phyloP scores from a whole-genome alignment of 2,113 vertebrate species.

The Crotalus helleri region DNA sequence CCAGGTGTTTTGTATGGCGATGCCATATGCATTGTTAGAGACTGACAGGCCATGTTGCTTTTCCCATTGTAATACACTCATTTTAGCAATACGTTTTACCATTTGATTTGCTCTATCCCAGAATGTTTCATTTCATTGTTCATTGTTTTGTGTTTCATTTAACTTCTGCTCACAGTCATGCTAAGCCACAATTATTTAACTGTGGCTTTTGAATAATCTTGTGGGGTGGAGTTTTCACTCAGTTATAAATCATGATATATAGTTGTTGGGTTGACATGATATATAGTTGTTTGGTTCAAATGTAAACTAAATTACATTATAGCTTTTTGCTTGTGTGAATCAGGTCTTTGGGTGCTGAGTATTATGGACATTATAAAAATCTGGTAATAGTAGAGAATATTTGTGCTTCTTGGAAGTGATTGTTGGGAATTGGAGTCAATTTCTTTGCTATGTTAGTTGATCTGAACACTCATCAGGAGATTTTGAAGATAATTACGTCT shows the following conservation, averaged over 20 bases:
- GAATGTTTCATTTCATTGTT: not conserved
- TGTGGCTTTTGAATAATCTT: not conserved
- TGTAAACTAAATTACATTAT: not conserved
- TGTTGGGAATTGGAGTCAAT: not conserved
- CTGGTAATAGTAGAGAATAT: not conserved
- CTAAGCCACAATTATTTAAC: not conserved
- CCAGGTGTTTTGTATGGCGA: not conserved
- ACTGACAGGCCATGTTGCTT: not conserved
- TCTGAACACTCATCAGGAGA: not conserved
- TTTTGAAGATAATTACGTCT: not conserved
- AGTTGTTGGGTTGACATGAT: not conserved
- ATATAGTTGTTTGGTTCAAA: not conserved
- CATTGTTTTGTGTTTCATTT: not conserved
- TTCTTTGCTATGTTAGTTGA: not conserved
- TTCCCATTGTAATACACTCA: not conserved
- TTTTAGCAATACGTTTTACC: not conserved
- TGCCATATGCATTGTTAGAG: not conserved
- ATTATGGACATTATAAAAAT: not conserved
- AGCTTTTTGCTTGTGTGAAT: not conserved
- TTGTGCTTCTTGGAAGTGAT: not conserved
- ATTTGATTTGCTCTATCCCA: not conserved
- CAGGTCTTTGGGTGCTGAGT: not conserved
- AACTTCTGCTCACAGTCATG: not conserved
- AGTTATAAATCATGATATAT: not conserved
- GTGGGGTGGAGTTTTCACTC: not conserved